Base-by-base conservation (phyloP, 1,140 invertebrate species). In the Tenebrio molitor region DNA sequence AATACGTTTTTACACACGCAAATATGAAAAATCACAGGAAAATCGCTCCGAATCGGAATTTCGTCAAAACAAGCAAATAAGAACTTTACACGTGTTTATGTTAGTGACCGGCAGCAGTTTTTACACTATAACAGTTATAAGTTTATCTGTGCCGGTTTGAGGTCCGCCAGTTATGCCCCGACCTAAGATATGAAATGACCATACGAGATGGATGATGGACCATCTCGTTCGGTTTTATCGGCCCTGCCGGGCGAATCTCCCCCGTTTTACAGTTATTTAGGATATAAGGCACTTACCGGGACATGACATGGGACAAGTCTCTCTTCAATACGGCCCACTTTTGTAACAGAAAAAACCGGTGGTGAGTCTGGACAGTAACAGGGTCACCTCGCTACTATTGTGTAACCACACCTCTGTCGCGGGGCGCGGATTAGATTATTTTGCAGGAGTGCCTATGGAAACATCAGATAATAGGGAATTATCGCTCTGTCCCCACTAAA, bases 281-380 rank as follows among this genome's bases (percentile, higher is more conserved):
- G 15, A 14, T 41, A 39, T 44, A 25, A 25, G 10, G 12, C 10
- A 72, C 70, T 72, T 46, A 72, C 70, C 70, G 53, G 34, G 70
- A 64, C 70, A 72, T 72, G 70, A 46, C 70, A 72, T 66, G 41
- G 70, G 70, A 39, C 21, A 41, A 72, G 15, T 46, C 62, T 25
- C 70, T 65, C 25, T 62, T 65, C 62, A 72, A 39, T 41, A 72
- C 70, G 21, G 41, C 62, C 53, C 42, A 72, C 53, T 66, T 72
- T 62, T 72, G 70, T 19, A 71, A 72, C 58, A 53, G 33, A 58
- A 64, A 72, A 15, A 46, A 71, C 33, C 8, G 50, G 19, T 8
- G 4, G 17, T 33, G 10, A 33, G 10, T 33, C 29, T 10, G 29
- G 29, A 21, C 19, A 8, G 23, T 16, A 50, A 8, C 15, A 42